Evolutionary conservation across 1,140 invertebrate species (phyloP), one percentile per base, ranked within the genome.

Genomic region (Hormaphis cornu): DNA sequence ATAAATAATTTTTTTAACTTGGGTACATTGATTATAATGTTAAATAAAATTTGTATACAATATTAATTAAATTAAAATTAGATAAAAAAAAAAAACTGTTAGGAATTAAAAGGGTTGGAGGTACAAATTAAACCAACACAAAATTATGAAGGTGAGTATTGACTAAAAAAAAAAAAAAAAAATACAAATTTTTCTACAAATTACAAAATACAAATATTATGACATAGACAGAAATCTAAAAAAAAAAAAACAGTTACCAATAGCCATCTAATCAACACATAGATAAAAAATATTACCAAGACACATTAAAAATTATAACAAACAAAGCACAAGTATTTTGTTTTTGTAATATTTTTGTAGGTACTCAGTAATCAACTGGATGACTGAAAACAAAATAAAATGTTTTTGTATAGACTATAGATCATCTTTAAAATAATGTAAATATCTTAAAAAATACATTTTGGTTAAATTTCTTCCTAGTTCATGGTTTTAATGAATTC

Each of bases 401-500:
- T n/a, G n/a, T 24, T 40, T 40, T 24, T 3, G 24, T 22, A 40
- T 58, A 40, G 30, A 40, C 33, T 58, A 53, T 20, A 40, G n/a
- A n/a, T n/a, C n/a, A n/a, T n/a, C n/a, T n/a, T n/a, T 58, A 26
- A 56, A 37, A 54, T 53, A 53, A 10, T 20, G 20, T 33, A 12
- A 7, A 54, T 18, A 54, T 20, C 14, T 35, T 7, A 52, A 28
- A 52, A 18, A 28, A 18, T 6, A 35, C 20, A 54, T 18, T 18
- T 24, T 8, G 10, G 22, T 26, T 40, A 1, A 24, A 24, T 4
- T 59, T 28, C 0, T 46, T 33, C 33, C 50, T 91, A 93, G 79
- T 93, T 91, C 93, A 98, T 95, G 50, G 91, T 97, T 82, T 99
- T 99, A 74, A 98, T 97, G 80, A 96, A 97, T 80, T 97, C 93